Evolutionary conservation across 2,113 vertebrate genomes (phyloP).

Genomic region (Bubalus kerabau): DNA sequence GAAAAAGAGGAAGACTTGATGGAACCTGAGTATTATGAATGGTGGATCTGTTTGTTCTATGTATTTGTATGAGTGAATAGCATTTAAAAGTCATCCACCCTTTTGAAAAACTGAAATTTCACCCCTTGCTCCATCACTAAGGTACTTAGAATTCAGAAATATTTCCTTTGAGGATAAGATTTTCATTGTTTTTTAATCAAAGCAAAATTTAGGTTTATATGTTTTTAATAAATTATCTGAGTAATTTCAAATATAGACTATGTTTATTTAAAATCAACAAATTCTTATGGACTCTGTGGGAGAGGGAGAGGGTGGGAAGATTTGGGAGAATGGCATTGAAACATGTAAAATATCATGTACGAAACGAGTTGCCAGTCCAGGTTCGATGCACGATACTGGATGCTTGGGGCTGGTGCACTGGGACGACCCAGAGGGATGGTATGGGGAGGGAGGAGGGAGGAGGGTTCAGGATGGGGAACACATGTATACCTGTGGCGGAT

Average conservation of each 20-base stretch:
- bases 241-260: background rate
- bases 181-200: constrained; percentile 8
- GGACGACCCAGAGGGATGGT: too few relatives aligned
- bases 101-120: background rate
- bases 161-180: background rate
- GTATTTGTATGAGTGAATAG: background rate
- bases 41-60: background rate
- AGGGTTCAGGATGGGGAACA: too few relatives aligned
- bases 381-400: too few relatives aligned
- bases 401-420: too few relatives aligned
- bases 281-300: background rate
- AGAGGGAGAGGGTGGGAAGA: too few relatives aligned
- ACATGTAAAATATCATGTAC: too few relatives aligned
- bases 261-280: background rate
- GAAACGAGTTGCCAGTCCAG: too few relatives aligned
- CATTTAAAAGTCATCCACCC: background rate
- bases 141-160: background rate
- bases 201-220: background rate
- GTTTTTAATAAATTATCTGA: background rate
- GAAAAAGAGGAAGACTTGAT: background rate
- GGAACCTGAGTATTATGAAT: background rate
- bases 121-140: background rate
- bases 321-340: too few relatives aligned
- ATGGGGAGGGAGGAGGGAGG: too few relatives aligned
- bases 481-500: too few relatives aligned